Percentiles rank a stretch among this genome's conserved stretches.
Evolutionary conservation across 2,797 vertebrate species (phyloP).

Genomic region (Buceros bicornis): DNA sequence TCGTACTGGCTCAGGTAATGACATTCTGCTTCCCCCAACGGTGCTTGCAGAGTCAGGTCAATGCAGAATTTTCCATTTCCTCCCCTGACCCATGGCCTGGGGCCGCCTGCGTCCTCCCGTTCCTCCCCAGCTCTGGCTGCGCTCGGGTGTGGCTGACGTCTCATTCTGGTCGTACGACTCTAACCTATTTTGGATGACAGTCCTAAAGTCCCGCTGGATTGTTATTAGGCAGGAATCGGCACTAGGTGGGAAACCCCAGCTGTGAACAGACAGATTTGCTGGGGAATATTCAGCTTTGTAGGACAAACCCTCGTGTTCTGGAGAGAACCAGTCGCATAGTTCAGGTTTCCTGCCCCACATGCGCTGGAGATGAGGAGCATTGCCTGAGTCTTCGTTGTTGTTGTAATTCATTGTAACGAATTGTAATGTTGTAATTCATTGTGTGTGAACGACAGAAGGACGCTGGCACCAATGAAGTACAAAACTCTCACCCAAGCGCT

Average conservation of each 20-base stretch:
- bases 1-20: not conserved
- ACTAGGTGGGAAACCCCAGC: not conserved
- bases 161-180: not conserved
- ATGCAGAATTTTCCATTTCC: not conserved
- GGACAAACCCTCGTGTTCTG: not conserved
- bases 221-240: not conserved
- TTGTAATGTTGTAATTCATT: conserved; percentile 43
- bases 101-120: not conserved
- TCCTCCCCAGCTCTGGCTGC: not conserved
- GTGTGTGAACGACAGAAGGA: conserved; percentile 6
- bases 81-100: not conserved
- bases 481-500: conserved; percentile 17
- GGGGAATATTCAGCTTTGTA: not conserved
- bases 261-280: not conserved
- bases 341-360: not conserved
- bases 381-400: not conserved
- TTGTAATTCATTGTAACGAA: conserved; percentile 49
- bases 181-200: not conserved
- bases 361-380: not conserved
- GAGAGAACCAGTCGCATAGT: not conserved
- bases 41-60: not conserved
- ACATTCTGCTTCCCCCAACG: not conserved
- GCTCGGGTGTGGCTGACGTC: not conserved
- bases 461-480: conserved; percentile 38
- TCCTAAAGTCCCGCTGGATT: too few species aligned